A percentile compares a stretch with the other conserved stretches of the same genome.
Evolutionary conservation across 2,113 vertebrate genomes (phyloP).

Genomic region (Bujurquina vittata): DNA sequence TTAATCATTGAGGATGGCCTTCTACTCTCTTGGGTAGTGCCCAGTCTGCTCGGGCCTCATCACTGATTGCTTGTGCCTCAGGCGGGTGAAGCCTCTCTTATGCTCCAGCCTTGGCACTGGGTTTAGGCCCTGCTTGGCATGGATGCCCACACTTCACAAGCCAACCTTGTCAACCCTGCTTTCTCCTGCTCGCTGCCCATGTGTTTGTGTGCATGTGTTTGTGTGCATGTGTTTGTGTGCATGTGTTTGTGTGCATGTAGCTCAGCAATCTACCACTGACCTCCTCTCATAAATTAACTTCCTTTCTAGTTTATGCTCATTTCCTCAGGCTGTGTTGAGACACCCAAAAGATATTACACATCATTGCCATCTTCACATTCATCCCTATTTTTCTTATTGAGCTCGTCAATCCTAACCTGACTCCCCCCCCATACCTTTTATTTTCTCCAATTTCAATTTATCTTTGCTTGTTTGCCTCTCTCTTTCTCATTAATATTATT

Average conservation of each 20-base stretch:
- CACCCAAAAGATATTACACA: neutral
- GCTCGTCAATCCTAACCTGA: neutral
- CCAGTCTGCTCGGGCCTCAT: slow-evolving; percentile 32
- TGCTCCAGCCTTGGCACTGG: slow-evolving; percentile 56
- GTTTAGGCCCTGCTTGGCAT: slow-evolving; percentile 49
- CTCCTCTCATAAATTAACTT: slow-evolving; percentile 27
- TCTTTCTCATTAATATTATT: neutral
- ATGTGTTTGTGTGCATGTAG: neutral
- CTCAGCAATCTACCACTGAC: neutral
- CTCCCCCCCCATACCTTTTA: neutral
- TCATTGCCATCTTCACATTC: neutral
- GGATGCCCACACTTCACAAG: slow-evolving; percentile 37
- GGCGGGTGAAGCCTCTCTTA: slow-evolving; percentile 57
- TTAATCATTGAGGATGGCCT: slow-evolving; percentile 57
- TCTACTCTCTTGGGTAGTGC: slow-evolving; percentile 42
- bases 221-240: neutral
- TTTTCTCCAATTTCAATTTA: neutral
- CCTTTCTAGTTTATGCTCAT: slow-evolving; percentile 10
- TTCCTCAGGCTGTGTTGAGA: neutral
- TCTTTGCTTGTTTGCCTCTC: neutral
- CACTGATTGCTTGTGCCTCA: slow-evolving; percentile 35
- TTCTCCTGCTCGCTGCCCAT: slow-evolving; percentile 45
- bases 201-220: neutral
- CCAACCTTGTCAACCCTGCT: slow-evolving; percentile 46
- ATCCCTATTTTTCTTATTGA: neutral